Evolutionary conservation across 2,797 vertebrate species (phyloP), one percentile per base, ranked within the genome.

Genomic region (Phataginus tetradactyla): DNA sequence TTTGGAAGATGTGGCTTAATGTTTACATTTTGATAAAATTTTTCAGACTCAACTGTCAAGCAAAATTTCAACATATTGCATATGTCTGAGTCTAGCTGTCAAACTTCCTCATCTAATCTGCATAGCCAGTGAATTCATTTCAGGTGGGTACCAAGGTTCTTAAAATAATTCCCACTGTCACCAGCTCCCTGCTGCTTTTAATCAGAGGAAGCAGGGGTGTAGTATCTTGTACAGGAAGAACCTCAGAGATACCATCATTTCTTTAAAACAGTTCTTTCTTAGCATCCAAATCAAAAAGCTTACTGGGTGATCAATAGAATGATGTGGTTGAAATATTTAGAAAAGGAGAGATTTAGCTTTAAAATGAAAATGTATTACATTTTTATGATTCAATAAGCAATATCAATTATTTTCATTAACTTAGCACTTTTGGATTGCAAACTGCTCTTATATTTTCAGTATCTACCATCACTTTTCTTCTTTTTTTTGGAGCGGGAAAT

Each of bases 391-490:
- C 10, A 83, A 69, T 77, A 83, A 87, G 23, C 55, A 53, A 23
- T 74, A 78, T 61, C 18, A 68, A 37, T 88, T 69, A 81, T 92
- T 81, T 92, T 63, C 75, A 68, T 77, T 66, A 77, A 87, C 34
- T 20, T 61, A 20, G 55, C 25, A 69, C 23, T 75, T 78, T 18
- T 80, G 53, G 17, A 34, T 77, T 53, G n/a, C 29, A 55, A 74
- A 83, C 15, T 39, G 9, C 20, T 61, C 74, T 91, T 61, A 32
- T 23, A 77, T 75, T 69, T 88, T 53, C 27, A 61, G 8, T 39
- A 81, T 55, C 42, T 90, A 39, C 20, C 32, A 21, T 89, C 69
- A 69, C n/a, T 77, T 77, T 17, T 64, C 15, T 75, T 49, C 18
- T 59, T 1, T 13, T 63, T 59, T 86, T 6, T 69, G 51, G 32